Conservation (phyloP, 2,888 invertebrate genomes). For the Synanthedon andrenaeformis region DNA sequence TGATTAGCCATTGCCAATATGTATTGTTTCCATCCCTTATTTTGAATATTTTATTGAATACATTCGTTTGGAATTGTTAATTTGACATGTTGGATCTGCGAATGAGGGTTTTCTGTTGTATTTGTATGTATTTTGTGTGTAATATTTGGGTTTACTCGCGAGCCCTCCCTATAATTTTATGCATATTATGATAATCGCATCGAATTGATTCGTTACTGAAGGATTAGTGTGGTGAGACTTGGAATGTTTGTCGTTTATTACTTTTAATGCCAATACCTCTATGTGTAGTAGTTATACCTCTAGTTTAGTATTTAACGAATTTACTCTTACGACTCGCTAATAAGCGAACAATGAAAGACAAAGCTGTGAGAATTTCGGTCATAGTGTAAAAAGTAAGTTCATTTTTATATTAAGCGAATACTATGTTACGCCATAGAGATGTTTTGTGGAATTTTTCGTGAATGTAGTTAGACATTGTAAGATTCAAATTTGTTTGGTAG, state of each 20-base stretch:
- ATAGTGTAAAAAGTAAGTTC: constrained; percentile 65
- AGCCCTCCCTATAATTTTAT: too few relatives aligned
- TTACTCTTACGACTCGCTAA: constrained; percentile 61
- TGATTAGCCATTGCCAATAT: too few relatives aligned
- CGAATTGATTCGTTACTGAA: too few relatives aligned
- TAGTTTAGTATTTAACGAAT: constrained; percentile 63
- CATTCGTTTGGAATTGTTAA: too few relatives aligned
- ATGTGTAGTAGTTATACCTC: constrained; percentile 44
- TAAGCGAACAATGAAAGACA: constrained; percentile 70
- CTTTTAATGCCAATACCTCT: constrained; percentile 36
- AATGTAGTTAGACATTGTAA: constrained; percentile 30
- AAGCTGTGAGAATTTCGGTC: constrained; percentile 69
- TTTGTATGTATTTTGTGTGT: too few relatives aligned
- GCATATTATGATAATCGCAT: too few relatives aligned
- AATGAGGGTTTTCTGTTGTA: too few relatives aligned
- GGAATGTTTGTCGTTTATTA: constrained; percentile 6
- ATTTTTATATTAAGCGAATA: constrained; percentile 50
- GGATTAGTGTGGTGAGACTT: background rate
- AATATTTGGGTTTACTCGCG: too few relatives aligned
- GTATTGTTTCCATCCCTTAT: too few relatives aligned
- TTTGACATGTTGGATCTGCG: too few relatives aligned
- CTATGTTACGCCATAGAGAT: constrained; percentile 31
- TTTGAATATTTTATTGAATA: too few relatives aligned
- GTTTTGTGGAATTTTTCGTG: constrained; percentile 31
- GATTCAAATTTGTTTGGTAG: constrained; percentile 11